Base-by-base conservation (phyloP, 2,888 invertebrate species). In the Peribatodes rhomboidaria region DNA sequence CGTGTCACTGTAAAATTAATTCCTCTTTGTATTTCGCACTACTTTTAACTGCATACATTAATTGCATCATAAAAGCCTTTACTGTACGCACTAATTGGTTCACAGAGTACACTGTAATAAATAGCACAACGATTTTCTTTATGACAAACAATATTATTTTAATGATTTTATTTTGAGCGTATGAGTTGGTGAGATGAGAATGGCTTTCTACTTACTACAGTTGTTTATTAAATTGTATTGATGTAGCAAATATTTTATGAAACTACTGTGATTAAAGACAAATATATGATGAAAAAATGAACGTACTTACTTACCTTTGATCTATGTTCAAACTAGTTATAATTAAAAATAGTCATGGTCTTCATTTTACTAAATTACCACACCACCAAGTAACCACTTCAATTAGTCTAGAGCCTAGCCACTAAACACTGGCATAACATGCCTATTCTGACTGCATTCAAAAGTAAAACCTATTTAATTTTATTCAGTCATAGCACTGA, bases 1-100 rank as follows among this genome's bases (percentile, higher is more conserved):
- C 81, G 69, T 83, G 86, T 80, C 85, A 83, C 81, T 84, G 81
- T 86, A 82, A 87, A 89, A 88, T 89, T 83, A 86, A 88, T 85
- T 83, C 76, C 74, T 75, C 76, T 85, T 85, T 85, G 84, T 87
- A 87, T 88, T 88, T 84, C 82, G 78, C 76, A 74, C 81, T 79
- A 81, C 81, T 84, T 83, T 81, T 81, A 82, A 67, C 78, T 76
- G 80, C 76, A 77, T 78, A 72, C 80, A 83, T 84, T 87, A 87
- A 88, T 84, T 85, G 82, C 80, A 80, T 84, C 80, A 83, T 87
- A 82, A 89, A 87, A 85, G 86, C 83, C 78, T 82, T 84, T 83
- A 62, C 78, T 77, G 71, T 74, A 66, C 76, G 65, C 75, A 81
- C 76, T 88, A 87, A 87, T 89, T 87, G 80, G 78, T 83, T 84